A percentile compares a stretch with the other conserved stretches of the same genome.
These are phyloP conservation scores for Mactra quadrangularis DNA, from an alignment of 1,140 invertebrate genomes.

Conservation along the genomic window DNA sequence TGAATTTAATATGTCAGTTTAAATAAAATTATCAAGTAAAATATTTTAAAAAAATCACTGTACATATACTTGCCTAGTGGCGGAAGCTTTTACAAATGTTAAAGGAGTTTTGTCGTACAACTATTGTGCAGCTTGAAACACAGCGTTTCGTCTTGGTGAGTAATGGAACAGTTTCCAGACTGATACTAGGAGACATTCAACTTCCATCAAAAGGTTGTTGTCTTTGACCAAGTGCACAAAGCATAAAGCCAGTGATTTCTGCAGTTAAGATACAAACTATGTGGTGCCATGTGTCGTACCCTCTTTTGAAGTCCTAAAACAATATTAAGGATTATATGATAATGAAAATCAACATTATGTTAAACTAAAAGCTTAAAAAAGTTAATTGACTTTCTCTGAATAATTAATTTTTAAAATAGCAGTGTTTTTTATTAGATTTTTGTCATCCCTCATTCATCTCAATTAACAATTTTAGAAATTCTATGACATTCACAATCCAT, in stretches of 20 bases:
- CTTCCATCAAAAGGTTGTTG: slow-evolving; percentile 16
- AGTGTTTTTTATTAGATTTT: background rate
- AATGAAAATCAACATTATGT: no score
- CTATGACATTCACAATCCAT: background rate
- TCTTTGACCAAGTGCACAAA: slow-evolving; percentile 55
- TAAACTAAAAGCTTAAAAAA: no score
- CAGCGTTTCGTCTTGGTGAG: slow-evolving; percentile 44
- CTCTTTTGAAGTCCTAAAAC: slow-evolving; percentile 56
- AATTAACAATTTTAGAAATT: background rate
- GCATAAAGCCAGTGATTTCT: slow-evolving; percentile 63
- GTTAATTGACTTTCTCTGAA: no score
- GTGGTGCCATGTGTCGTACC: slow-evolving; percentile 38
- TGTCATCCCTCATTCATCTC: background rate
- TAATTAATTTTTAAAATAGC: no score
- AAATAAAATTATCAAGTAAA: background rate
- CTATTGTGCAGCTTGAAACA: slow-evolving; percentile 38
- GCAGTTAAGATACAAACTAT: slow-evolving; percentile 55
- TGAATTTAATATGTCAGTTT: no score
- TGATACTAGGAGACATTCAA: slow-evolving; percentile 44
- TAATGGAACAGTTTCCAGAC: slow-evolving; percentile 63
- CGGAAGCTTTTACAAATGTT: slow-evolving; percentile 33
- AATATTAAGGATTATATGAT: background rate
- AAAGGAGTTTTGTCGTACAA: slow-evolving; percentile 49
- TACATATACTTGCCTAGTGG: slow-evolving; percentile 27
- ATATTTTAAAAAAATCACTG: no score